These are phyloP conservation scores for Paedocypris sp. DNA, from an alignment of 2,113 vertebrate species.

Conservation along the genomic window DNA sequence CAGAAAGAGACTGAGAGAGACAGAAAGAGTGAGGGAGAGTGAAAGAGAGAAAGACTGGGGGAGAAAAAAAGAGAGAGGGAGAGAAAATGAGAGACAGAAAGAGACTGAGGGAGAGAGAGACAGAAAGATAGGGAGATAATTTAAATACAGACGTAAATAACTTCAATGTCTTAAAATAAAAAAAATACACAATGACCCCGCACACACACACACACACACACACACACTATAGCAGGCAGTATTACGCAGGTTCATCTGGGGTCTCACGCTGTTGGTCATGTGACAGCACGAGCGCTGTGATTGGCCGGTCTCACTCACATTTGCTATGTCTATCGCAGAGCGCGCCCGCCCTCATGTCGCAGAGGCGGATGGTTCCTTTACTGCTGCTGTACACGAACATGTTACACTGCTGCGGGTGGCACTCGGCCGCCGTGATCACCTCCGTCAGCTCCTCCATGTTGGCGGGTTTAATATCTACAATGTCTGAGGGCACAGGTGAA, in stretches of 20 bases:
- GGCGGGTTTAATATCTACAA: constrained; percentile 52
- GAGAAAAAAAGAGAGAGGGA: background rate
- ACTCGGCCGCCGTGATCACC: constrained; percentile 49
- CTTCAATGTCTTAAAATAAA: too few species aligned
- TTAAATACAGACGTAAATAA: too few species aligned
- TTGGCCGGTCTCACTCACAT: too few species aligned
- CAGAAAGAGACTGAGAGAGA: background rate
- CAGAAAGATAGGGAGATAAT: too few species aligned
- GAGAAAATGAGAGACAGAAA: background rate
- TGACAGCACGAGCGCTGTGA: too few species aligned
- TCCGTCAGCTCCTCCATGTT: constrained; percentile 52
- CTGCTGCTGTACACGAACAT: constrained; percentile 50
- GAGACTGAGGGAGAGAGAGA: too few species aligned
- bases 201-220: too few species aligned
- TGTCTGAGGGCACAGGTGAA: constrained; percentile 38
- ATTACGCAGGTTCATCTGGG: too few species aligned
- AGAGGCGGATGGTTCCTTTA: constrained; percentile 48
- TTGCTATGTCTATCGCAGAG: constrained; percentile 47
- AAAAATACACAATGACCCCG: too few species aligned
- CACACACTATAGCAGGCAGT: too few species aligned
- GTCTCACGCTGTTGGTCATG: too few species aligned
- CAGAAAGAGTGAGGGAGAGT: background rate
- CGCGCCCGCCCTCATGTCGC: constrained; percentile 42
- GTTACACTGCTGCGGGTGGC: constrained; percentile 48
- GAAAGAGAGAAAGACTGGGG: background rate